These are phyloP conservation scores for Leptinotarsa rubiginosa DNA, from an alignment of 2,888 invertebrate genomes.

Conservation along the genomic window DNA sequence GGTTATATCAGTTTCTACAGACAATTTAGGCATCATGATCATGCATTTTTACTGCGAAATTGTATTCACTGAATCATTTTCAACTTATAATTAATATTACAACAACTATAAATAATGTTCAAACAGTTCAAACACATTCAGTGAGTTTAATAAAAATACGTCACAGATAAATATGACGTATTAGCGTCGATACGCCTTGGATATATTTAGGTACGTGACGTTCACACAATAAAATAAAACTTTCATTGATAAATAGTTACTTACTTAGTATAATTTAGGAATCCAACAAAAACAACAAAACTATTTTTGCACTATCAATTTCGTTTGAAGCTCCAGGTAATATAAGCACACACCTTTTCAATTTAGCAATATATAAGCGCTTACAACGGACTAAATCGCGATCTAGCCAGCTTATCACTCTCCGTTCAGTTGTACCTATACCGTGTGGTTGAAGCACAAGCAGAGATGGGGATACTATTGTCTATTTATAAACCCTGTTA, in stretches of 20 bases:
- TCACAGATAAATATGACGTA: not conserved
- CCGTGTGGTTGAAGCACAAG: not conserved
- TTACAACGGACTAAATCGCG: not conserved
- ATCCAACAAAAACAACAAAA: too few relatives aligned
- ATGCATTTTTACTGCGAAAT: too few relatives aligned
- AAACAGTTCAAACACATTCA: too few relatives aligned
- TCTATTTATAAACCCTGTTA: not conserved
- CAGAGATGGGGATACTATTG: slow-evolving; percentile 4
- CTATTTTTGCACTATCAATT: not conserved
- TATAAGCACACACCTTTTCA: not conserved
- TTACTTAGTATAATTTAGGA: not conserved
- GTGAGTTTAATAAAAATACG: not conserved
- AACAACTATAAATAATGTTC: too few relatives aligned
- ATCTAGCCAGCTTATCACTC: slow-evolving; percentile 3
- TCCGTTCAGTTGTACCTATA: not conserved
- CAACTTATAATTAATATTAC: too few relatives aligned
- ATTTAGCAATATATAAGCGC: not conserved
- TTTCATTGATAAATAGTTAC: not conserved
- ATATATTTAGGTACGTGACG: too few relatives aligned
- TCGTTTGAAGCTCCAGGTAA: not conserved
- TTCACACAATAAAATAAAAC: too few relatives aligned
- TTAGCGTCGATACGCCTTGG: not conserved
- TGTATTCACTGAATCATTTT: too few relatives aligned
- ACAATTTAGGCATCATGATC: too few relatives aligned
- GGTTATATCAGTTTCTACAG: too few relatives aligned